Base-by-base conservation (phyloP, 2,113 vertebrate species). In the Embiotoca jacksoni region DNA sequence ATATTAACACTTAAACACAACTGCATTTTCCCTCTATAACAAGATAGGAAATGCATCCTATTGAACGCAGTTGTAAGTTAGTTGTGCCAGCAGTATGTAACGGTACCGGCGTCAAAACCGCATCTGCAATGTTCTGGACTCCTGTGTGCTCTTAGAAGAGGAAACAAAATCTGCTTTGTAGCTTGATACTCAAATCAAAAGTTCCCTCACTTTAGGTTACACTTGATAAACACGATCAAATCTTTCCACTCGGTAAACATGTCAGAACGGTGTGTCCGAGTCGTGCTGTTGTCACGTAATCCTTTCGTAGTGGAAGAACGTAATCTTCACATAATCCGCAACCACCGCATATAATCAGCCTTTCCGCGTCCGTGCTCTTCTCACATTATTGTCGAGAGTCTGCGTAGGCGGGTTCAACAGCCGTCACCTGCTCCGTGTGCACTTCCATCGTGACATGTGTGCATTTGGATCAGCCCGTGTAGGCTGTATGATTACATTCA, bases 281-380 rank as follows among this genome's bases (percentile, higher is more conserved):
- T 7, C 52, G 2, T 6, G 13, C 36, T 23, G 44, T 23, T 23
- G 23, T 23, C 23, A 23, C 23, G 23, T 50, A 68, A 83, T 83
- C 75, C 68, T 30, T 9, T 63, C 61, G 6, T 2, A 30, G 49
- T 16, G 53, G 2, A 66, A 66, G 54, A 83, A 79, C 67, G 59
- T 58, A 70, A 83, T 74, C 37, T 41, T 30, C 78, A 46, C 53
- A 65, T 75, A 58, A 80, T 72, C 75, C 54, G 1, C 68, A 44
- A 62, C 59, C 77, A 13, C 33, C 41, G 4, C 54, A 8, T 33
- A 36, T 69, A 77, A 77, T 70, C 72, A 50, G 52, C 39, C 68
- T 53, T 68, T 61, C 53, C 7, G 6, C 50, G 59, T 68, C 59
- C 4, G 39, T 2, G 33, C 49, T 76, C 63, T 11, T 44, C 13